These are phyloP conservation scores for Ageneiosus marmoratus DNA, from an alignment of 2,113 vertebrate species.

Conservation along the genomic window DNA sequence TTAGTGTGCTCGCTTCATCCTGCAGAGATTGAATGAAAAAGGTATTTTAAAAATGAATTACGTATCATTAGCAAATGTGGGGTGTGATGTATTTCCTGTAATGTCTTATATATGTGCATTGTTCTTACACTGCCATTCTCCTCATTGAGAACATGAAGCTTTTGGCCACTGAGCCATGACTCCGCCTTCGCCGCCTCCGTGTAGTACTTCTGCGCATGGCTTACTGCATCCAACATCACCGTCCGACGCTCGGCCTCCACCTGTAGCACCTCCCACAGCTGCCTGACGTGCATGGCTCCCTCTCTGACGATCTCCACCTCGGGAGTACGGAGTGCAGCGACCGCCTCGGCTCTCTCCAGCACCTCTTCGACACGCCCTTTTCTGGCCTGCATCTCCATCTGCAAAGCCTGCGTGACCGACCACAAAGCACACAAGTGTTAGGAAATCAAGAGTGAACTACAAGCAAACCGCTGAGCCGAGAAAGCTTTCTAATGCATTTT, in stretches of 20 bases:
- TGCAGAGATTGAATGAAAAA: not conserved
- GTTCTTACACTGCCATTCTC: slow-evolving; percentile 85
- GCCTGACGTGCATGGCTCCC: slow-evolving; percentile 77
- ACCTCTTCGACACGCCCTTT: slow-evolving; percentile 80
- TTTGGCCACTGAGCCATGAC: slow-evolving; percentile 92
- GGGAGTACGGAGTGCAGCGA: slow-evolving; percentile 75
- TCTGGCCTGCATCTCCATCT: slow-evolving; percentile 87
- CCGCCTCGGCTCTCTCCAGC: slow-evolving; percentile 73
- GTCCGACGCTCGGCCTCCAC: slow-evolving; percentile 79
- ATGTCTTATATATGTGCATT: not conserved
- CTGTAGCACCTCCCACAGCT: slow-evolving; percentile 83
- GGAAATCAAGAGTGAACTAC: not conserved
- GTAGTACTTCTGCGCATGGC: slow-evolving; percentile 89
- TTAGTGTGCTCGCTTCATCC: slow-evolving; percentile 73
- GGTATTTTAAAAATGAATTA: no score
- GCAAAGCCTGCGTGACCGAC: slow-evolving; percentile 75
- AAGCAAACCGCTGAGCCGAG: not conserved
- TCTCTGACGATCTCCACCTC: slow-evolving; percentile 79
- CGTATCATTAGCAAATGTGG: not conserved
- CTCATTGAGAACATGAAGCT: slow-evolving; percentile 86
- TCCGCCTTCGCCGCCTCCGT: slow-evolving; percentile 83
- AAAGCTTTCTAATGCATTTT: no score
- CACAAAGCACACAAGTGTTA: slow-evolving; percentile 18
- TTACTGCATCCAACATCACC: slow-evolving; percentile 76
- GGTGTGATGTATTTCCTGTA: not conserved